Base-by-base conservation (phyloP, 2,888 invertebrate genomes). In the Acanthococcus lagerstroemiae region DNA sequence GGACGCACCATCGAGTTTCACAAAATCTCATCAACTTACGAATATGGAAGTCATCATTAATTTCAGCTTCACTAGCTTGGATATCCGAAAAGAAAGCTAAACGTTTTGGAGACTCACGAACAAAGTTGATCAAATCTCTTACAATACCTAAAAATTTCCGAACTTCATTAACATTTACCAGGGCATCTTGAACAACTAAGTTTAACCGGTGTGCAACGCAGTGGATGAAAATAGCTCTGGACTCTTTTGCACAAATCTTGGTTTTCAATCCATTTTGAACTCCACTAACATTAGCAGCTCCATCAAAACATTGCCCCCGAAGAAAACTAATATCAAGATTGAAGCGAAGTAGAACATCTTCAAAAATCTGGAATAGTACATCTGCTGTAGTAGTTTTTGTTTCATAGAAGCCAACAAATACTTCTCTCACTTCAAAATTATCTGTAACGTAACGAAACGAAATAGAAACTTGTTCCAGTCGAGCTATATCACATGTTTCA, bases 281-380 rank as follows among this genome's bases (percentile, higher is more conserved):
- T 26, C 70, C 70, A 12, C 68, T 56, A 44, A 72, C 69, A 55
- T 71, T 71, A 15, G 68, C 17, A 15, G 71, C 71, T 48, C 71
- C 71, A 66, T 70, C 71, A 56, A 69, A 70, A 54, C 68, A 70
- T 61, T 70, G 70, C 12, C 70, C 70, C 48, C 71, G 65, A 15
- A 69, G 46, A 52, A 66, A 67, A 37, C 61, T 50, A 50, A 69
- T 65, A 60, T 60, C 22, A 26, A 69, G 65, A 21, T 55, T 45
- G 37, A 68, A 68, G 26, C 65, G 68, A 45, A 65, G 45, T 50
- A 69, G 56, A 21, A 69, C 66, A 65, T 69, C 68, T 27, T 56
- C 65, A 19, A 69, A 57, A 21, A 69, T 67, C 22, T 69, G 55
- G 25, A 69, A 69, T 19, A 68, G 66, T n/a, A 66, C 63, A 58